A percentile compares a stretch with the other conserved stretches of the same genome.
Evolutionary conservation across 2,797 vertebrate species (phyloP).

Genomic region (Sylvia borin): DNA sequence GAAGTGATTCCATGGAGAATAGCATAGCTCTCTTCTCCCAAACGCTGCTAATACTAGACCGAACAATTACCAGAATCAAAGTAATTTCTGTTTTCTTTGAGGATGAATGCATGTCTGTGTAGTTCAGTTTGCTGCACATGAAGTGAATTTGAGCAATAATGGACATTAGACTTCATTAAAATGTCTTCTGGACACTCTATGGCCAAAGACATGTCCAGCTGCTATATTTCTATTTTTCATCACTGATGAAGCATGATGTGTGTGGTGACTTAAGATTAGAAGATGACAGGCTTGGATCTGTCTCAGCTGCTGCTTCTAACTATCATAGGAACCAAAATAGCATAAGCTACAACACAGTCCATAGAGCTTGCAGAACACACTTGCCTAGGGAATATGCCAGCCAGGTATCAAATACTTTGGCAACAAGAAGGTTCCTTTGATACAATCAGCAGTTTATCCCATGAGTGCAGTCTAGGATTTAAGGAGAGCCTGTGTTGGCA

Average conservation of each 20-base stretch:
- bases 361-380: not conserved
- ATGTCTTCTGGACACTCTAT: not conserved
- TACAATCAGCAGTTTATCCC: not conserved
- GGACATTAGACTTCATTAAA: not conserved
- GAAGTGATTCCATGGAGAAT: not conserved
- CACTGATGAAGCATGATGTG: not conserved
- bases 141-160: not conserved
- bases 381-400: constrained; percentile 2
- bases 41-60: not conserved
- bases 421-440: not conserved
- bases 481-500: not conserved
- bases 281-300: not conserved
- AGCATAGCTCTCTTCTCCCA: not conserved
- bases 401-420: constrained; percentile 28
- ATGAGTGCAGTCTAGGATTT: not conserved
- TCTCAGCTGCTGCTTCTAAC: constrained; percentile 20
- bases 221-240: not conserved
- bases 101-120: not conserved
- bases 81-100: not conserved
- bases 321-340: constrained; percentile 13
- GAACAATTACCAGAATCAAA: not conserved
- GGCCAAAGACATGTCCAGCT: not conserved
- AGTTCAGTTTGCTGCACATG: not conserved
- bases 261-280: constrained; percentile 35
- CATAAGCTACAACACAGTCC: not conserved